Percentiles rank a stretch among this genome's conserved stretches.
Conservation (phyloP, 2,888 invertebrate genomes). For the Lochmaea crataegi region DNA sequence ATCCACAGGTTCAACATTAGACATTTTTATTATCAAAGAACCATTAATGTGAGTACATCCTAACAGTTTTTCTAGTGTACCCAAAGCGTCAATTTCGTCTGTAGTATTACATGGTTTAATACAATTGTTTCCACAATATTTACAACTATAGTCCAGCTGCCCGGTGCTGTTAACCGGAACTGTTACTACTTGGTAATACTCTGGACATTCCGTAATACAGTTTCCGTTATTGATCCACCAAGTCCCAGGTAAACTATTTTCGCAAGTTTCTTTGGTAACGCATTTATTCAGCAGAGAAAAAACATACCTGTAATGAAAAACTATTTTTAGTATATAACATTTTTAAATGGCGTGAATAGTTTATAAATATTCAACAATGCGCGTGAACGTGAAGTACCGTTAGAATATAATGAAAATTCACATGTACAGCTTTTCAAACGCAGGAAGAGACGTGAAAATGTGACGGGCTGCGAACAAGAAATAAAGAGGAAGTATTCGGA, state of each 20-base stretch:
- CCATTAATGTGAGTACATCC: conserved; percentile 86
- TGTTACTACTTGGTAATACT: conserved; percentile 59
- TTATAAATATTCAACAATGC: too few species aligned
- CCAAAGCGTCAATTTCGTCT: conserved; percentile 71
- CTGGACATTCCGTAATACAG: conserved; percentile 78
- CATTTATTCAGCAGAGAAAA: conserved; percentile 66
- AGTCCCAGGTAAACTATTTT: conserved; percentile 51
- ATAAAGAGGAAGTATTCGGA: too few species aligned
- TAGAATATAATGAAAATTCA: too few species aligned
- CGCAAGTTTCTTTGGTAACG: conserved; percentile 76
- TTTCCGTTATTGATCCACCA: conserved; percentile 73
- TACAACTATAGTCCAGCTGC: conserved; percentile 51
- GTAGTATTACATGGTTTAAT: conserved; percentile 69
- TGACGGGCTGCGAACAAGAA: too few species aligned
- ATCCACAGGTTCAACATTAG: conserved; percentile 21
- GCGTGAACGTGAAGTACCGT: too few species aligned
- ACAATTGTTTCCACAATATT: conserved; percentile 57
- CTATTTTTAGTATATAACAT: too few species aligned
- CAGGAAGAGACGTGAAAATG: too few species aligned
- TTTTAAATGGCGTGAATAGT: too few species aligned
- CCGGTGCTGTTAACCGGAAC: conserved; percentile 21
- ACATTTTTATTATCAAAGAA: conserved; percentile 72
- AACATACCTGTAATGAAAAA: conserved; percentile 53
- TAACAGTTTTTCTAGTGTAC: conserved; percentile 71
- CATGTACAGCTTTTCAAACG: too few species aligned